phyloP scores from a whole-genome alignment of 2,888 invertebrate species.

The Allophyes oxyacanthae region DNA sequence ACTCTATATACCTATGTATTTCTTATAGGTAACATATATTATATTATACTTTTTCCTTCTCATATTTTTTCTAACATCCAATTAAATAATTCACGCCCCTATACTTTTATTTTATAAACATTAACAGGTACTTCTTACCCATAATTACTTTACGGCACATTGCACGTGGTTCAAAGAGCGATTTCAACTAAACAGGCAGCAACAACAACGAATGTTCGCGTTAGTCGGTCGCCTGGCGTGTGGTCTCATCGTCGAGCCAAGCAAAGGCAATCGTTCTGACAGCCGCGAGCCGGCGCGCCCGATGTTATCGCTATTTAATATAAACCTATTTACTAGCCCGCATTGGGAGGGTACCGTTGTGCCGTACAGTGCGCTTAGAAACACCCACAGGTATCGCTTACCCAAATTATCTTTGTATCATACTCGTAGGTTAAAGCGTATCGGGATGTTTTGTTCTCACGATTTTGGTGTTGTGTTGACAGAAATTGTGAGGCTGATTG shows the following conservation, averaged over 20 bases:
- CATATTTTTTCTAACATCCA: slow-evolving; percentile 8
- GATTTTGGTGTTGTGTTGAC: slow-evolving; percentile 19
- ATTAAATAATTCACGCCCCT: slow-evolving; percentile 16
- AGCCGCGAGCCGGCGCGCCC: slow-evolving; percentile 41
- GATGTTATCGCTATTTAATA: slow-evolving; percentile 79
- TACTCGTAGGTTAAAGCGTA: slow-evolving; percentile 18
- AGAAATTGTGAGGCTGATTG: slow-evolving; percentile 2
- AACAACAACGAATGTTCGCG: slow-evolving; percentile 56
- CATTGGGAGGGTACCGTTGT: slow-evolving; percentile 45
- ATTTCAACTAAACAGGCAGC: slow-evolving; percentile 43
- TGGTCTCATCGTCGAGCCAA: slow-evolving; percentile 72
- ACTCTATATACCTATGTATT: too few relatives aligned
- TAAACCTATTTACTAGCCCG: slow-evolving; percentile 70
- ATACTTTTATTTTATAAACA: slow-evolving; percentile 23
- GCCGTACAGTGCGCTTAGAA: slow-evolving; percentile 16
- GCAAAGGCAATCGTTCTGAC: slow-evolving; percentile 74
- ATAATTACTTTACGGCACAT: slow-evolving; percentile 53
- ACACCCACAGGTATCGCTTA: slow-evolving; percentile 52
- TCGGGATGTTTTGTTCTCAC: slow-evolving; percentile 43
- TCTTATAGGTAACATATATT: too few relatives aligned
- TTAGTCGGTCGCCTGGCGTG: slow-evolving; percentile 69
- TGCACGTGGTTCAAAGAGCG: slow-evolving; percentile 45
- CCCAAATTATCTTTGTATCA: slow-evolving; percentile 45
- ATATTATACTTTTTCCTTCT: not conserved
- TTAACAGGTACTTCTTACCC: slow-evolving; percentile 47